Conservation (phyloP, 1,140 invertebrate species). For the Adelges cooleyi region DNA sequence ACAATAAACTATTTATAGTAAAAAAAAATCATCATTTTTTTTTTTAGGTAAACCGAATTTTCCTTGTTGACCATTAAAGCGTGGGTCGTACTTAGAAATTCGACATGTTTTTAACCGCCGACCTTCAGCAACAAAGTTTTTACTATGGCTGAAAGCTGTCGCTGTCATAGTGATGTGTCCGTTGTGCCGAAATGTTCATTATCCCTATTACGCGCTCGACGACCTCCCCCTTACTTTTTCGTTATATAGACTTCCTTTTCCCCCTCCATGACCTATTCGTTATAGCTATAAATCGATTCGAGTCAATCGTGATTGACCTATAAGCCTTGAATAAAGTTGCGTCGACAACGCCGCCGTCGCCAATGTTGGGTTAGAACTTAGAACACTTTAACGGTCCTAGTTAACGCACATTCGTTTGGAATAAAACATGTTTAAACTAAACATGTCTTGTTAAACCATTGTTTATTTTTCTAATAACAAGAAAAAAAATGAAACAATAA, state of each 20-base stretch:
- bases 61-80: too few relatives aligned
- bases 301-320: constrained; percentile 22
- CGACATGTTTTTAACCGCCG: too few relatives aligned
- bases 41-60: too few relatives aligned
- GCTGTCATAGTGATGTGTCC: constrained; percentile 2
- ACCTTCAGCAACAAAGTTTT: not conserved
- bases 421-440: too few relatives aligned
- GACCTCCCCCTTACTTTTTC: not conserved
- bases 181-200: constrained; percentile 21
- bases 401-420: too few relatives aligned
- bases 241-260: not conserved
- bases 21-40: too few relatives aligned
- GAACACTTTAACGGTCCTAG: not conserved
- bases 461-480: too few relatives aligned
- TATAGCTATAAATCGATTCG: constrained; percentile 17
- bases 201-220: not conserved
- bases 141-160: not conserved
- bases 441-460: too few relatives aligned
- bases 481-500: too few relatives aligned
- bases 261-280: not conserved
- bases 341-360: not conserved
- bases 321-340: constrained; percentile 8
- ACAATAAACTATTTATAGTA: too few relatives aligned
- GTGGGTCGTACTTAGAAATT: too few relatives aligned
- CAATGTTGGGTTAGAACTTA: too few relatives aligned